These are phyloP conservation scores for Vicugna pacos DNA, from an alignment of 2,113 vertebrate species.

Conservation along the genomic window DNA sequence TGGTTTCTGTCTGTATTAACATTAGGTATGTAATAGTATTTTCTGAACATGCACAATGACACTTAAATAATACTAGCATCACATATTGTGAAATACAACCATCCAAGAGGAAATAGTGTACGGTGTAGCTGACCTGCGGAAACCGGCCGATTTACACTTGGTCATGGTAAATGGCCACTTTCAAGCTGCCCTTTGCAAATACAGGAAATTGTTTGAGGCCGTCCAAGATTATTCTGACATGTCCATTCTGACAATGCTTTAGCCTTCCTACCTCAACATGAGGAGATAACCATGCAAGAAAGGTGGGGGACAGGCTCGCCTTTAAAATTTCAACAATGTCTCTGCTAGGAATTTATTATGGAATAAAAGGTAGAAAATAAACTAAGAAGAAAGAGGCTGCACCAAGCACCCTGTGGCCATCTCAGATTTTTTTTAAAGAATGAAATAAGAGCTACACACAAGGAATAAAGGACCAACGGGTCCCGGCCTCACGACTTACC, in stretches of 20 bases:
- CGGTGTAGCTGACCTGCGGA: not conserved
- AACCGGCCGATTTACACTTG: not conserved
- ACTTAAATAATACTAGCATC: not conserved
- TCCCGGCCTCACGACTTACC: not conserved
- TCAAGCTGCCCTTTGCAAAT: not conserved
- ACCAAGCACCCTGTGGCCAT: not conserved
- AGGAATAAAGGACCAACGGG: not conserved
- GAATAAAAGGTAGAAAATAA: not conserved
- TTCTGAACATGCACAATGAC: not conserved
- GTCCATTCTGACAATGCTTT: not conserved
- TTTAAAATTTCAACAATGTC: not conserved
- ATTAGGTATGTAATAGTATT: not conserved
- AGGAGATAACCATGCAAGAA: not conserved
- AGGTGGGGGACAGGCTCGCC: not conserved
- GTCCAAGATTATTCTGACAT: not conserved
- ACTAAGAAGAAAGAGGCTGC: not conserved
- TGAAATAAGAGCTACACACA: not conserved
- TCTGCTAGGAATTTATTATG: not conserved
- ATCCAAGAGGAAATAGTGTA: not conserved
- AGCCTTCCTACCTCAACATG: not conserved
- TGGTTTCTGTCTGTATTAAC: conserved; percentile 20
- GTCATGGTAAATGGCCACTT: not conserved
- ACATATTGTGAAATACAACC: not conserved
- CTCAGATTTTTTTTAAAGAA: not conserved
- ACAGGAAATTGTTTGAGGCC: not conserved